Base-by-base conservation (phyloP, 2,888 invertebrate genomes). In the Hypomecis punctinalis region DNA sequence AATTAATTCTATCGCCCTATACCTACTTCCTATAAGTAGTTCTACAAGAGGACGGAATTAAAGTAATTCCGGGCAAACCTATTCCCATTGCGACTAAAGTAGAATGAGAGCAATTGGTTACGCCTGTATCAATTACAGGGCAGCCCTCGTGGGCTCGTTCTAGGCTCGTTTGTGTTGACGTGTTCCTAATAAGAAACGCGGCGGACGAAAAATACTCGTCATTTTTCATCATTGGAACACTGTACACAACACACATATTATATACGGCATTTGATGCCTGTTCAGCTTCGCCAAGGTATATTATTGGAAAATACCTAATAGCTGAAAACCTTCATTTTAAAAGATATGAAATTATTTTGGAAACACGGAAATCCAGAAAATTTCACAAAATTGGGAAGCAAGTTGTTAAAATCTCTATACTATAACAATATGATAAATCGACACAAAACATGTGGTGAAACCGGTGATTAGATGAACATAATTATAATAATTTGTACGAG, bases 121-220 rank as follows among this genome's bases (percentile, higher is more conserved):
- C 56, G 52, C 65, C 56, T 57, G 47, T 61, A 65, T 65, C 61
- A 65, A 65, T 57, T 61, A 65, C 51, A 55, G 45, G 39, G 10
- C 39, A 51, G 3, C 51, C 49, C 51, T 9, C 39, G 23, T 39
- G 39, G 51, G 13, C 45, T n/a, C n/a, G 43, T 63, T 45, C 54
- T 57, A 43, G 7, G 40, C 39, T 48, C 36, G 40, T 54, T 67
- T 5, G 13, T 9, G 51, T 13, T 37, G 57, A 51, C 49, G 61
- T 43, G 36, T 0, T 33, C 46, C 9, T 60, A 36, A 48, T 48
- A 45, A 51, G 13, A 39, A 23, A 23, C n/a, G 11, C 3, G 0
- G 10, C n/a, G 10, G 5, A n/a, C n/a, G 40, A 10, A 5, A 40
- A 5, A 9, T 40, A 40, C 5, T 9, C n/a, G 39, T 40, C 39